Evolutionary conservation across 2,888 invertebrate species (phyloP).

Genomic region (Dioctria rufipes): DNA sequence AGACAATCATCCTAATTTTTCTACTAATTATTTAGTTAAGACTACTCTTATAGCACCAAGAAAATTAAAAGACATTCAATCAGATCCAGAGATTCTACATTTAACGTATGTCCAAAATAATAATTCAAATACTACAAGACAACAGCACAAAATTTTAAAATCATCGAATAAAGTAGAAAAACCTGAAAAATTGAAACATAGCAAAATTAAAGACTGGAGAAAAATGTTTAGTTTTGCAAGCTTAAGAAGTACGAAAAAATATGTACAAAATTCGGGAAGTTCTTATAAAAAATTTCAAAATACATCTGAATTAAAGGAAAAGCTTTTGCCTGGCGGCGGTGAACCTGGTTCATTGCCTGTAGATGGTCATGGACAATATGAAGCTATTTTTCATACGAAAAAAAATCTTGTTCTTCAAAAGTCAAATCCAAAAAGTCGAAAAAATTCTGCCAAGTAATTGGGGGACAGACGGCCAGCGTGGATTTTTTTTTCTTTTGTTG

Average conservation of each 20-base stretch:
- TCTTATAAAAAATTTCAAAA: conserved; percentile 65
- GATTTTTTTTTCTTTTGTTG: conserved; percentile 10
- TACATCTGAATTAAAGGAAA: conserved; percentile 55
- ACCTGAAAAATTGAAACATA: conserved; percentile 35
- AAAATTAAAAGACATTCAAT: conserved; percentile 67
- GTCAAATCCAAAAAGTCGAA: conserved; percentile 37
- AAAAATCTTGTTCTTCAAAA: conserved; percentile 55
- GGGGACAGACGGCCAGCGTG: not conserved
- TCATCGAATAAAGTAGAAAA: conserved; percentile 54
- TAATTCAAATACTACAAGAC: not conserved
- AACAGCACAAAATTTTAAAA: conserved; percentile 8
- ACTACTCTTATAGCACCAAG: conserved; percentile 64
- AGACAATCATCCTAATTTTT: conserved; percentile 23
- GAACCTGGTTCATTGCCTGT: too few relatives aligned
- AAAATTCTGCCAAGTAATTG: conserved; percentile 44
- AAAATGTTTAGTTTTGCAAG: conserved; percentile 56
- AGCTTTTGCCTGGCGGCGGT: conserved; percentile 7
- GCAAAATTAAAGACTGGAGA: conserved; percentile 32
- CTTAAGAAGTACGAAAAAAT: conserved; percentile 63
- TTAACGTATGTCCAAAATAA: conserved; percentile 59
- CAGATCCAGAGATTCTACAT: conserved; percentile 64
- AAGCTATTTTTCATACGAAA: conserved; percentile 55
- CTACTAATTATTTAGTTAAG: conserved; percentile 52
- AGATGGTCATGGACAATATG: conserved; percentile 53
- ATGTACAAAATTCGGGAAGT: conserved; percentile 64